phyloP scores from a whole-genome alignment of 2,888 invertebrate genomes.

The Macrophya annulata region DNA sequence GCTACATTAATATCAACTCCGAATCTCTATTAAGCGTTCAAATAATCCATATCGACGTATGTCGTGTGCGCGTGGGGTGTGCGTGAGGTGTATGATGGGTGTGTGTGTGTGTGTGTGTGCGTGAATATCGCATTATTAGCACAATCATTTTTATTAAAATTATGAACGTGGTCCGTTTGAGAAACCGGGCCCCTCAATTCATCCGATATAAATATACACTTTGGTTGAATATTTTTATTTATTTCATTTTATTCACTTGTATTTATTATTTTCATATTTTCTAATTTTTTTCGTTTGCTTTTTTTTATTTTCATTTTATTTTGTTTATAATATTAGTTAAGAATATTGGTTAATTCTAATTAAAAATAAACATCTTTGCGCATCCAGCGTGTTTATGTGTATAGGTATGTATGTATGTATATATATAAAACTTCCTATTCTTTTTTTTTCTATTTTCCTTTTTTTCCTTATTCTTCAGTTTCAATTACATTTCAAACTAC shows the following conservation, averaged over 20 bases:
- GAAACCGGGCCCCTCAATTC: constrained; percentile 24
- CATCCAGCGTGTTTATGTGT: constrained; percentile 41
- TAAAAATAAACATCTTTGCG: constrained; percentile 59
- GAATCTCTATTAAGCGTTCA: background rate
- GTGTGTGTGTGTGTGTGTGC: background rate
- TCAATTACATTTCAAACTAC: constrained; percentile 38
- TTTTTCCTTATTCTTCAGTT: constrained; percentile 52
- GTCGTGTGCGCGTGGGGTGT: background rate
- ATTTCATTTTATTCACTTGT: background rate
- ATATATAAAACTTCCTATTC: constrained; percentile 15
- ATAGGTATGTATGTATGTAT: background rate
- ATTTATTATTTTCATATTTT: too few species aligned
- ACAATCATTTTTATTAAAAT: constrained; percentile 39
- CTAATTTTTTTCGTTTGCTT: background rate
- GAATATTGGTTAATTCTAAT: constrained; percentile 64
- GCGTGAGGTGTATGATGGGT: background rate
- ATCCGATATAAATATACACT: constrained; percentile 67
- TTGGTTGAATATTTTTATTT: constrained; percentile 68
- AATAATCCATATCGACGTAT: background rate
- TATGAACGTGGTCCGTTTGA: constrained; percentile 19
- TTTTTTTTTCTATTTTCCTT: constrained; percentile 50
- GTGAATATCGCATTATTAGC: constrained; percentile 31
- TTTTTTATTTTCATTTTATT: constrained; percentile 2
- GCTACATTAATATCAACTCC: background rate
- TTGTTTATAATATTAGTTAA: constrained; percentile 25